phyloP scores from a whole-genome alignment of 2,113 vertebrate genomes.

The Ageneiosus marmoratus region DNA sequence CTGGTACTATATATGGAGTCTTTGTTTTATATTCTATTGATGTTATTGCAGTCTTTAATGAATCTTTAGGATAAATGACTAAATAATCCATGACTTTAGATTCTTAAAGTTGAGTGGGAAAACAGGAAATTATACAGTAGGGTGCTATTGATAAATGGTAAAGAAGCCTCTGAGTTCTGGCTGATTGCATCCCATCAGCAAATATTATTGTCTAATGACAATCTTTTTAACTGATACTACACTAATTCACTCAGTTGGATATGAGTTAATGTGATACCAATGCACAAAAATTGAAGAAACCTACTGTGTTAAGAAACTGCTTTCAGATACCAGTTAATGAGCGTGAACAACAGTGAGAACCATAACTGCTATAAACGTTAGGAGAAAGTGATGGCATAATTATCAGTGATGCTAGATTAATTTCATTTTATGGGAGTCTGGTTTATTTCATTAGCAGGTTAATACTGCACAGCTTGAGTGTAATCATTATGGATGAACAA shows the following conservation, averaged over 20 bases:
- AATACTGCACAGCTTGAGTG: constrained; percentile 18
- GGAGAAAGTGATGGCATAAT: constrained; percentile 12
- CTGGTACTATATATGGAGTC: no score
- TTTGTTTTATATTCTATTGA: background rate
- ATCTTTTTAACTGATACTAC: background rate
- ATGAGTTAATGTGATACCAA: constrained; percentile 13
- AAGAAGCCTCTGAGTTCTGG: background rate
- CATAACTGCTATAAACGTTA: constrained; percentile 30
- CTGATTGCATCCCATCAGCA: background rate
- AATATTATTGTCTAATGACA: constrained; percentile 1
- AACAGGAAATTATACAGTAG: background rate
- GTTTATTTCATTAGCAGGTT: constrained; percentile 41
- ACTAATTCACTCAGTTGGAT: background rate
- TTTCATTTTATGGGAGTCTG: constrained; percentile 45
- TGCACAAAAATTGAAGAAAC: background rate
- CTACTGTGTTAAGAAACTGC: constrained; percentile 12
- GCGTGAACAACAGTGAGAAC: background rate
- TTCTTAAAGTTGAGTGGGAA: background rate
- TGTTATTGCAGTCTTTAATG: background rate
- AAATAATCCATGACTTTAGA: background rate
- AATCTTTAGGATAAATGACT: background rate
- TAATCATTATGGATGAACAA: constrained; percentile 10
- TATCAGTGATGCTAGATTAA: constrained; percentile 36
- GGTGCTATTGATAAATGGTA: background rate
- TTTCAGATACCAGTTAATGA: background rate